Conservation (phyloP, 2,888 invertebrate species). For the Agrypnus murinus region DNA sequence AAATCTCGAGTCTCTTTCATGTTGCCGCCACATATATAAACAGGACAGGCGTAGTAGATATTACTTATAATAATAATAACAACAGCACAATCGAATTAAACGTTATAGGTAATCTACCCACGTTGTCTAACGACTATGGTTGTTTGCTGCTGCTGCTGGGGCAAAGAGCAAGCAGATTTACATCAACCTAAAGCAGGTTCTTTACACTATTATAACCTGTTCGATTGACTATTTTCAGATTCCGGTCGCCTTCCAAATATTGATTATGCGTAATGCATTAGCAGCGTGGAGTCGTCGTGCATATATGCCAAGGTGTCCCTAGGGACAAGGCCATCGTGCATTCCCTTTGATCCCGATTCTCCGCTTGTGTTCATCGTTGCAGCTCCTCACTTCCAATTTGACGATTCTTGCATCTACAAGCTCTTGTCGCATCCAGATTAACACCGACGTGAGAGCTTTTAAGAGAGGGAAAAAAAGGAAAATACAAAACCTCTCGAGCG, state of each 20-base stretch:
- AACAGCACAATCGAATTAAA: slow-evolving; percentile 26
- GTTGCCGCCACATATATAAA: slow-evolving; percentile 56
- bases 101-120: slow-evolving; percentile 33
- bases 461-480: background rate
- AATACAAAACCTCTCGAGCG: background rate
- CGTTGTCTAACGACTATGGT: slow-evolving; percentile 27
- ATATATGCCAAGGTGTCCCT: slow-evolving; percentile 48
- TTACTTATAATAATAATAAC: slow-evolving; percentile 21
- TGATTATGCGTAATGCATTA: slow-evolving; percentile 52
- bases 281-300: slow-evolving; percentile 44
- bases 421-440: slow-evolving; percentile 19
- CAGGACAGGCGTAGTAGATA: background rate
- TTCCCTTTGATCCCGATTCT: slow-evolving; percentile 58
- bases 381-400: slow-evolving; percentile 46
- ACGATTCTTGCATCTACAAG: slow-evolving; percentile 21
- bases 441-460: slow-evolving; percentile 1
- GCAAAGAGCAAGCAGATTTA: slow-evolving; percentile 30
- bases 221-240: slow-evolving; percentile 39
- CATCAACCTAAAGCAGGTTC: too few species aligned
- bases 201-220: slow-evolving; percentile 38
- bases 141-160: too few species aligned
- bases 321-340: slow-evolving; percentile 52
- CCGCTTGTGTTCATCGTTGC: slow-evolving; percentile 44
- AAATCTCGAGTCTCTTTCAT: slow-evolving; percentile 62
- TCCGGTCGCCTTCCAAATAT: slow-evolving; percentile 43